These are phyloP conservation scores for Mesorhabditis sp. DNA, from an alignment of 2,888 invertebrate genomes.

Conservation along the genomic window DNA sequence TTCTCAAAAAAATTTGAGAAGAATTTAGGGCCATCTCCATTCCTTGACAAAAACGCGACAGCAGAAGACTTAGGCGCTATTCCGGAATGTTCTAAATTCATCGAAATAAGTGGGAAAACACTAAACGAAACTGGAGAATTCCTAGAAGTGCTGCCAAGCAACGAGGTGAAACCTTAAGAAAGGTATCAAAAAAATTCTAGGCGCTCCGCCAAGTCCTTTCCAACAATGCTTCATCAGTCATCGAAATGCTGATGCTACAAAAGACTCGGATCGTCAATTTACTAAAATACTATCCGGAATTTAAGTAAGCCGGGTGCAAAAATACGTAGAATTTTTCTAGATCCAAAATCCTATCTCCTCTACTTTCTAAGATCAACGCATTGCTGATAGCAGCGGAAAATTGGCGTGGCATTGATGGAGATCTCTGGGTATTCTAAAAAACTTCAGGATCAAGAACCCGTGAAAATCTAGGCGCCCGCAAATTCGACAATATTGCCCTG, in stretches of 20 bases:
- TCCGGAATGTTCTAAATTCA: not conserved
- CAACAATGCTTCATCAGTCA: not conserved
- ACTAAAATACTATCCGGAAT: not conserved
- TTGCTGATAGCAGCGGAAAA: not conserved
- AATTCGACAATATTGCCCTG: conserved; percentile 1
- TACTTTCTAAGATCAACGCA: too few relatives aligned
- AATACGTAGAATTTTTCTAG: not conserved
- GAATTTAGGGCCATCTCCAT: not conserved
- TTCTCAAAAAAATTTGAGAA: not conserved
- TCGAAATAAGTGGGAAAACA: not conserved
- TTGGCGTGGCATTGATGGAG: not conserved
- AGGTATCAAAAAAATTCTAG: not conserved
- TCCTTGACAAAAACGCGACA: not conserved
- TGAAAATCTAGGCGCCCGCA: not conserved
- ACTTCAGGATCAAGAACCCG: not conserved
- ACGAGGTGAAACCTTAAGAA: not conserved
- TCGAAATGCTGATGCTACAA: conserved; percentile 2
- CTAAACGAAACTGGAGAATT: conserved; percentile 4
- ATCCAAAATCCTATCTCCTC: too few relatives aligned
- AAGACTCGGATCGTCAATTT: not conserved
- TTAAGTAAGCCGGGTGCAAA: not conserved
- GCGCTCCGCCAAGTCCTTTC: not conserved
- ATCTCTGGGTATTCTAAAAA: not conserved
- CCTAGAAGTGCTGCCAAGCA: not conserved
- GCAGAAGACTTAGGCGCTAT: not conserved